These are phyloP conservation scores for Pithys albifrons DNA, from an alignment of 2,113 vertebrate species.

Conservation along the genomic window DNA sequence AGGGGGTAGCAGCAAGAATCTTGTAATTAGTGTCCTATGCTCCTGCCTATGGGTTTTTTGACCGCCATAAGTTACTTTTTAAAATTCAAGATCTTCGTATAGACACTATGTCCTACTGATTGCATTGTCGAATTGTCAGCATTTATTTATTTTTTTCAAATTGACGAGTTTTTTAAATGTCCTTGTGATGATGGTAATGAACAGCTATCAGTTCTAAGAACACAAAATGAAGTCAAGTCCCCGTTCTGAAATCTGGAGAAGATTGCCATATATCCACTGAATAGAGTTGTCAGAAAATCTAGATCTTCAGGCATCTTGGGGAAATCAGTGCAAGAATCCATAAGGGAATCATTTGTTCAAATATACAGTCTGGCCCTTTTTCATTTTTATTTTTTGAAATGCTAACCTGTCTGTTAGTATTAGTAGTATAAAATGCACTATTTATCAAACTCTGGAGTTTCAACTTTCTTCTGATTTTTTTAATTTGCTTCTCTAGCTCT, in stretches of 20 bases:
- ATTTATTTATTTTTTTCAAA: conserved; percentile 84
- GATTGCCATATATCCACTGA: conserved; percentile 92
- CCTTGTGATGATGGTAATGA: conserved; percentile 92
- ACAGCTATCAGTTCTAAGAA: conserved; percentile 89
- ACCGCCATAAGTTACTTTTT: conserved; percentile 88
- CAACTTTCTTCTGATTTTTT: conserved; percentile 80
- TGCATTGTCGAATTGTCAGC: conserved; percentile 89
- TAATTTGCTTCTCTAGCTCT: conserved; percentile 89
- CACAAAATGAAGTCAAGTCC: conserved; percentile 94
- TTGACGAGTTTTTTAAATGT: conserved; percentile 90
- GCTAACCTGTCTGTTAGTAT: conserved; percentile 60
- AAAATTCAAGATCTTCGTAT: conserved; percentile 82
- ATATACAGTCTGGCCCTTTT: conserved; percentile 83
- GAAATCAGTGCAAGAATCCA: conserved; percentile 94
- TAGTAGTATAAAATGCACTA: conserved; percentile 64
- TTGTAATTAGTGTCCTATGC: conserved; percentile 92
- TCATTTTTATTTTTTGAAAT: conserved; percentile 75
- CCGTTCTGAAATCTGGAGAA: conserved; percentile 96
- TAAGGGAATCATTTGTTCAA: conserved; percentile 88
- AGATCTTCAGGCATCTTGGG: conserved; percentile 92
- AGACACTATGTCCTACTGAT: conserved; percentile 83
- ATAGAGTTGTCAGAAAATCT: conserved; percentile 96
- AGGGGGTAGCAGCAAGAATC: conserved; percentile 98
- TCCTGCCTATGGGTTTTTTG: conserved; percentile 86
- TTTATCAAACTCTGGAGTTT: conserved; percentile 68